Evolutionary conservation across 2,888 invertebrate species (phyloP).

Genomic region (Pristionchus arcanus): DNA sequence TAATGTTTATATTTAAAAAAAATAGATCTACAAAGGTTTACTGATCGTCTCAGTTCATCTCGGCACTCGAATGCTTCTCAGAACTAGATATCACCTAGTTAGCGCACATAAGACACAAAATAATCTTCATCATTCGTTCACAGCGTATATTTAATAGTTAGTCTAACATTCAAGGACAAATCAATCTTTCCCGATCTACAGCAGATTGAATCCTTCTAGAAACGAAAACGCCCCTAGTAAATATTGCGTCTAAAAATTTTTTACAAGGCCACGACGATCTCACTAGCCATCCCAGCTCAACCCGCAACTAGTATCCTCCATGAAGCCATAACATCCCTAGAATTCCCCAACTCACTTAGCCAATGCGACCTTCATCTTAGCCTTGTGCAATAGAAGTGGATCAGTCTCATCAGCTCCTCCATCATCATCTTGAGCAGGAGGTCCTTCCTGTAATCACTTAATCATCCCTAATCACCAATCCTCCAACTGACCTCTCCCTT

Average conservation of each 20-base stretch:
- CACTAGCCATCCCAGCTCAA: not conserved
- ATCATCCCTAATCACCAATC: not conserved
- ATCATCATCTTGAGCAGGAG: constrained; percentile 63
- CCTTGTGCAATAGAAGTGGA: constrained; percentile 71
- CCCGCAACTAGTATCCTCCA: not conserved
- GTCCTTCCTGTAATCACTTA: constrained; percentile 56
- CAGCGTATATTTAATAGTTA: too few relatives aligned
- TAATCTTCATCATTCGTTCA: too few relatives aligned
- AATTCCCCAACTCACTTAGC: constrained; percentile 56
- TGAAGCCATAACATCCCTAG: not conserved
- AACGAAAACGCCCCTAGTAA: not conserved
- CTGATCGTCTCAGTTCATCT: not conserved
- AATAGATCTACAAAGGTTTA: not conserved
- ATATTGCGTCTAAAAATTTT: not conserved
- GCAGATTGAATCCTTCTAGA: not conserved
- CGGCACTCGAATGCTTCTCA: not conserved
- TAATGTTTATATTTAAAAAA: too few relatives aligned
- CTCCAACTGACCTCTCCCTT: constrained; percentile 23
- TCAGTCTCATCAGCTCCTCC: constrained; percentile 64
- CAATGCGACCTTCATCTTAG: constrained; percentile 73
- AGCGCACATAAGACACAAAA: not conserved
- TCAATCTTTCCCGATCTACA: not conserved
- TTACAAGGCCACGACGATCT: not conserved
- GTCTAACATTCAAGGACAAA: not conserved
- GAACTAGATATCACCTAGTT: not conserved